Base-by-base conservation (phyloP, 2,888 invertebrate species). In the Alcis repandata region DNA sequence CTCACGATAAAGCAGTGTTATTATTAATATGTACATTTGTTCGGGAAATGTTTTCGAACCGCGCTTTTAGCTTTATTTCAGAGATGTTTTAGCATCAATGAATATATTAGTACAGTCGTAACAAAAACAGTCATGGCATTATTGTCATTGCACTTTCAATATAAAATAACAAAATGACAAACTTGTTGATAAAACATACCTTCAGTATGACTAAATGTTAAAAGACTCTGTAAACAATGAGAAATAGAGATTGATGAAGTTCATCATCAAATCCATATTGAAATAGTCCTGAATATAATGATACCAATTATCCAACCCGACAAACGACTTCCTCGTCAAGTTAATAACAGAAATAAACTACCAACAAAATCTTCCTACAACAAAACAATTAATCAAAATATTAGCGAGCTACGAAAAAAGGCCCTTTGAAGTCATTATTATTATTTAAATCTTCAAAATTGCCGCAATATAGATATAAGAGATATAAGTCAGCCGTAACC, bases 401-500 rank as follows among this genome's bases (percentile, higher is more conserved):
- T 79, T 84, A 79, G 71, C 71, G 80, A 87, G 22, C 17, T 48
- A 51, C 13, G 46, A 87, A 90, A 90, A 87, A 82, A 82, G 80
- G 85, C 87, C 85, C 87, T 87, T 84, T 48, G 32, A n/a, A 64
- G 49, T 84, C 85, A 84, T 89, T 88, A 89, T 89, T 89, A 90
- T 89, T 90, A 91, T 90, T 92, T 90, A 92, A 92, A 92, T 92
- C 89, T 87, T 83, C 81, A 80, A 87, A 89, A 90, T 84, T 86
- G 86, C 84, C 84, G 75, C 82, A 75, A 86, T 87, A 89, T 86
- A 92, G 88, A 92, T 92, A 92, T 90, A 91, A 91, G 87, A 92
- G 88, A 92, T 92, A 92, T 90, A 91, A 91, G 88, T 83, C 90
- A 82, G 91, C 87, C 86, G 88, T 92, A 92, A 92, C 91, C 93